These are phyloP conservation scores for Drosophila tsacasi DNA, from an alignment of 1,140 invertebrate species.

Conservation along the genomic window DNA sequence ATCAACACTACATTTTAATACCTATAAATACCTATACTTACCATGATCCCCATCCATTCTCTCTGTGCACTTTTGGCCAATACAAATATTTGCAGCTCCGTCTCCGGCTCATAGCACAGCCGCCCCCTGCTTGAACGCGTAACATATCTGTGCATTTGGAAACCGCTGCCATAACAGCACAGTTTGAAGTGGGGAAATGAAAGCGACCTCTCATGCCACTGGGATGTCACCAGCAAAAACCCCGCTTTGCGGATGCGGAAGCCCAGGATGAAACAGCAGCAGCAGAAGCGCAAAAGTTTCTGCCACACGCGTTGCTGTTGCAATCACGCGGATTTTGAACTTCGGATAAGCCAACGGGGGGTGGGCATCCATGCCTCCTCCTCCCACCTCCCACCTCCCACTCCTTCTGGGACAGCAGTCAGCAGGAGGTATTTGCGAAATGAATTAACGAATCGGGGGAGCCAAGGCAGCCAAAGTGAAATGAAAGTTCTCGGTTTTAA, in stretches of 20 bases:
- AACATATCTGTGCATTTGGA: slow-evolving; percentile 28
- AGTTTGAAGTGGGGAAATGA: slow-evolving; percentile 28
- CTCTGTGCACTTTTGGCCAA: slow-evolving; percentile 3
- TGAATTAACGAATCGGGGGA: slow-evolving; percentile 8
- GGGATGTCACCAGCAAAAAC: slow-evolving; percentile 40
- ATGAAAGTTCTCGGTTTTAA: slow-evolving; percentile 56
- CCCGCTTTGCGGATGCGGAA: slow-evolving; percentile 11
- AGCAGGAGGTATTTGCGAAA: slow-evolving; percentile 14
- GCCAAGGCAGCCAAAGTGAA: background rate
- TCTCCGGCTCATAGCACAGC: too few relatives aligned
- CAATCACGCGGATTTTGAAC: slow-evolving; percentile 54
- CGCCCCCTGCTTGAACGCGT: slow-evolving; percentile 1
- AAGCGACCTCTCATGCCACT: slow-evolving; percentile 24
- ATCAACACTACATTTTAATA: background rate
- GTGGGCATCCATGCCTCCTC: background rate
- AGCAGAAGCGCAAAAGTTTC: slow-evolving; percentile 30
- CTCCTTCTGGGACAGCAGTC: slow-evolving; percentile 17
- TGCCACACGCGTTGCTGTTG: slow-evolving; percentile 33
- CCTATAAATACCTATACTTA: background rate
- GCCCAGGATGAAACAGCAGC: slow-evolving; percentile 4
- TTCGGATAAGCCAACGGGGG: slow-evolving; percentile 37
- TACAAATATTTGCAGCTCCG: slow-evolving; percentile 7
- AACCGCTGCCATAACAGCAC: slow-evolving; percentile 30
- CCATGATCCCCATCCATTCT: background rate
- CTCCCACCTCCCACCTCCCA: background rate